phyloP scores from a whole-genome alignment of 2,888 invertebrate species.

The Caenorhabditis virilis region DNA sequence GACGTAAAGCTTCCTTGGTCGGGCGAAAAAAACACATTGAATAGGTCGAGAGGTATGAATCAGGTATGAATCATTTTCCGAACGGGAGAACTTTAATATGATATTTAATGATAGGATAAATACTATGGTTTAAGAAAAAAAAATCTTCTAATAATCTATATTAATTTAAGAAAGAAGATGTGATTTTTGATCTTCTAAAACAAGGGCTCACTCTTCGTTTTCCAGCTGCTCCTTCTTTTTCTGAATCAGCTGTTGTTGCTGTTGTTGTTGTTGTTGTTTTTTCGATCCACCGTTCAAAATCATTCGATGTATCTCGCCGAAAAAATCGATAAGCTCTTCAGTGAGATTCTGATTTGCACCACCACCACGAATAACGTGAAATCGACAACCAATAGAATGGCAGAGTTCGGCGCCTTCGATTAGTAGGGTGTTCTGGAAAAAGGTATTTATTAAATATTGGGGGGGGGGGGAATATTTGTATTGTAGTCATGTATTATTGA shows the following conservation, averaged over 20 bases:
- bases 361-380: slow-evolving; percentile 4
- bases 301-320: not conserved
- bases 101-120: no score
- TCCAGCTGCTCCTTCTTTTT: not conserved
- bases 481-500: no score
- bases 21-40: no score
- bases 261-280: not conserved
- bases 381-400: slow-evolving; percentile 13
- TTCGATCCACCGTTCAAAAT: not conserved
- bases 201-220: not conserved
- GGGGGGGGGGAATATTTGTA: not conserved
- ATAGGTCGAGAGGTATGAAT: no score
- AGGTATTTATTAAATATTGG: not conserved
- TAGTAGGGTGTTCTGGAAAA: slow-evolving; percentile 5
- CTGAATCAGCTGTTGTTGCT: not conserved
- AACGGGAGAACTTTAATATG: no score
- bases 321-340: slow-evolving; percentile 5
- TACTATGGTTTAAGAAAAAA: no score
- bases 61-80: no score
- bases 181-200: no score
- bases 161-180: no score
- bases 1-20: no score
- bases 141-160: no score
- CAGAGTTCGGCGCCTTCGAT: slow-evolving; percentile 16
- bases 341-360: not conserved